Percentiles rank a stretch among this genome's conserved stretches.
These are phyloP conservation scores for Heterotilapia buettikoferi DNA, from an alignment of 2,113 vertebrate genomes.

Conservation along the genomic window DNA sequence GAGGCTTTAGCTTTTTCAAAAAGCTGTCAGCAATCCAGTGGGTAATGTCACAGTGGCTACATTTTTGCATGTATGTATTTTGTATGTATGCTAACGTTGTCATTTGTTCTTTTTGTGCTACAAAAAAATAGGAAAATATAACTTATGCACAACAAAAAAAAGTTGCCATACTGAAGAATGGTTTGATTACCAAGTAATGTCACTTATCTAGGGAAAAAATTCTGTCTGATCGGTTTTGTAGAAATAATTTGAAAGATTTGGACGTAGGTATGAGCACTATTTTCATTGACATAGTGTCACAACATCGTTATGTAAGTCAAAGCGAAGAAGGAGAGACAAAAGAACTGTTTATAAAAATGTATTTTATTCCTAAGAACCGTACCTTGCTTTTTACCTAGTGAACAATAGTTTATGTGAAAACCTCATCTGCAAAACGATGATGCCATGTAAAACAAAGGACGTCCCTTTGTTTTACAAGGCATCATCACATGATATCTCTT, in stretches of 20 bases:
- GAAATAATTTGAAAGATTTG: neutral
- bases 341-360: neutral
- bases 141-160: too few species aligned
- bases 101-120: neutral
- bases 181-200: neutral
- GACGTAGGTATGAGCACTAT: neutral
- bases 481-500: neutral
- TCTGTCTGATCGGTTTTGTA: neutral
- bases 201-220: neutral
- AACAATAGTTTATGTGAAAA: neutral
- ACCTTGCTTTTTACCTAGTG: neutral
- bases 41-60: neutral
- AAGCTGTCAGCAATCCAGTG: neutral
- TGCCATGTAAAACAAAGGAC: neutral
- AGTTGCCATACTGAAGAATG: neutral
- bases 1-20: neutral
- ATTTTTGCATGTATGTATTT: neutral
- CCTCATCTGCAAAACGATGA: neutral
- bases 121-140: neutral
- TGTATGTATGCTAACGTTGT: neutral
- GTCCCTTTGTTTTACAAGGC: neutral
- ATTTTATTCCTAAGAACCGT: neutral
- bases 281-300: neutral
- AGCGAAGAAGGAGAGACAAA: neutral
- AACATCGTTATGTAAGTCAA: neutral